Base-by-base conservation (phyloP, 2,113 vertebrate genomes). In the Petroica traversi region DNA sequence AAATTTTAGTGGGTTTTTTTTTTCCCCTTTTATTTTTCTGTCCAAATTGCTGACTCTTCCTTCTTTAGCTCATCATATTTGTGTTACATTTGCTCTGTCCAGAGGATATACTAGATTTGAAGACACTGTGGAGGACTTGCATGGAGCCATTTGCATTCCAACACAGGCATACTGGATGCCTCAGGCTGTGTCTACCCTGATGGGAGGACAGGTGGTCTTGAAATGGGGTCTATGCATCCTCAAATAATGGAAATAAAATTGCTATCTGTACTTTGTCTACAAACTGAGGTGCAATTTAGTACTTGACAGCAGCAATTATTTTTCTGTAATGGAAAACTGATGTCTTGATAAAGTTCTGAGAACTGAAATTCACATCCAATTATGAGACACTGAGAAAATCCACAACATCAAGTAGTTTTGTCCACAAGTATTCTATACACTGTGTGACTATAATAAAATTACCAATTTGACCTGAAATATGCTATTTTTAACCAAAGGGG, bases 101-200 rank as follows among this genome's bases (percentile, higher is more conserved):
- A 68, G 45, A 84, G 4, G 6, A 11, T 41, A 15, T 61, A 19
- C 7, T 38, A 34, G 45, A 38, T 26, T 46, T 81, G 26, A 6
- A 75, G 49, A 55, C 5, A 14, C 14, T 28, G 2, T n/a, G 22
- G 26, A 58, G 14, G 46, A 59, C 9, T 28, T 45, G 4, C 15
- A 33, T 4, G 5, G 36, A 46, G 9, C 34, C 36, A 19, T 38
- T 57, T 82, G 18, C 55, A 33, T 71, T 88, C 57, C 49, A 48
- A 6, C 26, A 46, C 0, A 1, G 17, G 23, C 2, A 4, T 28
- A 33, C 12, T 8, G 28, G 5, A 20, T 49, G n/a, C 38, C 75
- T 58, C 31, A 62, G 28, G 29, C 48, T 34, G 7, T 88, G 36
- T 29, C 33, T 58, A 1, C 14, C 4, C 4, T 63, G 22, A n/a